Evolutionary conservation across 2,797 vertebrate species (phyloP).

Genomic region (Morelia viridis): DNA sequence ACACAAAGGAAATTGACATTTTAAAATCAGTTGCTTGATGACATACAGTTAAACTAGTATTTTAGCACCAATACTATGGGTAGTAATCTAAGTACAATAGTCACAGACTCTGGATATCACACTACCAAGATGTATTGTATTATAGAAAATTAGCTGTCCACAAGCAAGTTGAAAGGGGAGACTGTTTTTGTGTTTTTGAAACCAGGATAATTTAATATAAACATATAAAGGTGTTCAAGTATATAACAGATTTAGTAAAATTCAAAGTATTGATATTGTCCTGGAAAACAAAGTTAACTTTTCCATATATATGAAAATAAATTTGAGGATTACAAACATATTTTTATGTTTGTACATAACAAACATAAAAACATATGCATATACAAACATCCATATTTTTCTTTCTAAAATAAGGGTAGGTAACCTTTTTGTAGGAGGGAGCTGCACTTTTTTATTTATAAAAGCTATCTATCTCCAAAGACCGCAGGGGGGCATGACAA

Average conservation of each 20-base stretch:
- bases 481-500: neutral
- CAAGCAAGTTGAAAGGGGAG: neutral
- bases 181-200: neutral
- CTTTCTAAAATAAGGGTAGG: neutral
- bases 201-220: neutral
- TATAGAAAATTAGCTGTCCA: constrained; percentile 35
- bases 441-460: neutral
- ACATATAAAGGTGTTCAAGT: neutral
- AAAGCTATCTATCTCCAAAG: neutral
- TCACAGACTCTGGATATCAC: neutral
- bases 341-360: too few species aligned
- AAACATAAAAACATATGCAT: too few species aligned
- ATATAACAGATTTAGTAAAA: neutral
- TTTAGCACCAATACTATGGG: neutral
- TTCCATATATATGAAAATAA: neutral
- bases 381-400: constrained; percentile 28
- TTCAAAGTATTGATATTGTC: neutral
- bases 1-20: constrained; percentile 4
- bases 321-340: constrained; percentile 20
- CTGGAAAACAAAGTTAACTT: constrained; percentile 1
- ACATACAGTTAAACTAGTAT: constrained; percentile 13
- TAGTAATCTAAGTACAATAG: neutral
- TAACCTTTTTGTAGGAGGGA: neutral
- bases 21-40: constrained; percentile 32
- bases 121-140: neutral